These are phyloP conservation scores for Palythoa caribaeorum DNA, from an alignment of 92 coral and sea anemone species.

Conservation along the genomic window DNA sequence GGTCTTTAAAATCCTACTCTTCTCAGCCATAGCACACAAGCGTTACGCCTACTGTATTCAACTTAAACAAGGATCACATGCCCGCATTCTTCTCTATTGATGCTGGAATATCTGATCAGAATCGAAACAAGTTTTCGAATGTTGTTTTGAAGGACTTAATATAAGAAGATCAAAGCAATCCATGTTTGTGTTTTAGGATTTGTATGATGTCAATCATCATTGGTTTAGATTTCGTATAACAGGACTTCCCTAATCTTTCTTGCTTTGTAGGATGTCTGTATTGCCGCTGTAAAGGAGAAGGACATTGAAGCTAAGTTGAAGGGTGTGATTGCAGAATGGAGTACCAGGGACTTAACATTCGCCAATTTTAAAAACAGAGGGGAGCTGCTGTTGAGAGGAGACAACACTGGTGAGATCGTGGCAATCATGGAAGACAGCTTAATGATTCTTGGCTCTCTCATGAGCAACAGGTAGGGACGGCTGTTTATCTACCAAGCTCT, in stretches of 20 bases:
- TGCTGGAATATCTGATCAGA: no score
- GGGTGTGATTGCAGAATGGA: constrained; percentile 89
- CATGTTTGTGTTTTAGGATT: no score
- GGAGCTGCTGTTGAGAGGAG: constrained; percentile 84
- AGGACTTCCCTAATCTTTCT: neutral
- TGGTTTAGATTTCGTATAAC: neutral
- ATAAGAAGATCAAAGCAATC: no score
- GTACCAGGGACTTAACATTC: constrained; percentile 80
- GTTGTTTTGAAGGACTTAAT: no score
- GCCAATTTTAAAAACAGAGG: constrained; percentile 94
- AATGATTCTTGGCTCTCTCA: constrained; percentile 86
- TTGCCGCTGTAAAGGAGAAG: constrained; percentile 90
- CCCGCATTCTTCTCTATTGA: no score
- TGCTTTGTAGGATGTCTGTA: constrained; percentile 76
- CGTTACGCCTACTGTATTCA: no score
- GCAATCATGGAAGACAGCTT: constrained; percentile 91
- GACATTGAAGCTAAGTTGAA: constrained; percentile 92
- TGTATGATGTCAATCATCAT: neutral
- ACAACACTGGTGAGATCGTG: constrained; percentile 87
- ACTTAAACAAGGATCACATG: no score
- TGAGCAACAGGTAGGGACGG: constrained; percentile 85
- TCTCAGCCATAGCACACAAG: no score
- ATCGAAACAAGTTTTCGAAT: no score
- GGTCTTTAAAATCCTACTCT: no score
- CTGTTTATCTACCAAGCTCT: neutral